Conservation (phyloP, 2,113 vertebrate genomes). For the Anser brachyrhynchus region DNA sequence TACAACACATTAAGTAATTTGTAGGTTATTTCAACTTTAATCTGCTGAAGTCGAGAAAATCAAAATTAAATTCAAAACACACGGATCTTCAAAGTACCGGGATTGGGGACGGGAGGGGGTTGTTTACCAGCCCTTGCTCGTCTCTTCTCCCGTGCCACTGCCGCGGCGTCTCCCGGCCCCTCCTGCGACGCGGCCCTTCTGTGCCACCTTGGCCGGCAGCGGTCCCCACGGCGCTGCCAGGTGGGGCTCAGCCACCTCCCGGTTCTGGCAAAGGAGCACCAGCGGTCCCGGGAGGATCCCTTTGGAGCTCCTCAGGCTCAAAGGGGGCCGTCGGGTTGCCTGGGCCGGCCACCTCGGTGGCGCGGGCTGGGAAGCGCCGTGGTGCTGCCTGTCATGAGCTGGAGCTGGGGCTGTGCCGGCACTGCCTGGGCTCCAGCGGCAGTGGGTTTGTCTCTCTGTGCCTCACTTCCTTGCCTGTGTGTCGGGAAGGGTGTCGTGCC, state of each 20-base stretch:
- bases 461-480: background rate
- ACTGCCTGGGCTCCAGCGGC: background rate
- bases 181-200: background rate
- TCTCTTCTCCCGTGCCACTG: background rate
- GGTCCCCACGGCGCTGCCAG: background rate
- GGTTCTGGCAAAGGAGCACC: background rate
- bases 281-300: background rate
- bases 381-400: background rate
- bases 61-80: constrained; percentile 87
- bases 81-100: constrained; percentile 80
- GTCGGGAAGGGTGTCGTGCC: background rate
- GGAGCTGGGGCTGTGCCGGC: background rate
- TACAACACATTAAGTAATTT: constrained; percentile 92
- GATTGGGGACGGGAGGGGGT: constrained; percentile 47
- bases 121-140: constrained; percentile 43
- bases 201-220: background rate
- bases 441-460: background rate
- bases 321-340: background rate
- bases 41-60: constrained; percentile 86
- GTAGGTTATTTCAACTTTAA: constrained; percentile 90
- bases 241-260: background rate
- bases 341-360: background rate
- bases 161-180: background rate
- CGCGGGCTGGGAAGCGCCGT: background rate
- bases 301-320: background rate